These are phyloP conservation scores for Galaxias olidus DNA, from an alignment of 2,797 vertebrate genomes.

Conservation along the genomic window DNA sequence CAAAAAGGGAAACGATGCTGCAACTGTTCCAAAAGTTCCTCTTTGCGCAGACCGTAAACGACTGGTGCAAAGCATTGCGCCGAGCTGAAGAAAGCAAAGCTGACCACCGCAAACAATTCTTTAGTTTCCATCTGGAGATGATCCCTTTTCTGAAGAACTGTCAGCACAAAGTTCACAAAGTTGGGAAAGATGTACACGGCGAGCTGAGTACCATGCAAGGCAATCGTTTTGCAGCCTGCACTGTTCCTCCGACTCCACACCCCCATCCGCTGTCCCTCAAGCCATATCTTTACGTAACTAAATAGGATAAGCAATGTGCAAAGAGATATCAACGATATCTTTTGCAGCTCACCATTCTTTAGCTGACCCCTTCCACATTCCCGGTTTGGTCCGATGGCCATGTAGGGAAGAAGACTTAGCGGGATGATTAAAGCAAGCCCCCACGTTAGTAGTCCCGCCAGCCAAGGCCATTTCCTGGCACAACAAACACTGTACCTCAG, in stretches of 20 bases:
- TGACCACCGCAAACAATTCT: slow-evolving; percentile 63
- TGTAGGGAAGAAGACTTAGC: slow-evolving; percentile 42
- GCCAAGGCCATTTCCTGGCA: slow-evolving; percentile 64
- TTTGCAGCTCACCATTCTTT: slow-evolving; percentile 52
- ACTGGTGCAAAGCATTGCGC: slow-evolving; percentile 78
- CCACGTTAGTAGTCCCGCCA: slow-evolving; percentile 70
- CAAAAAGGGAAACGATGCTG: slow-evolving; percentile 64
- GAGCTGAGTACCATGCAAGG: slow-evolving; percentile 72
- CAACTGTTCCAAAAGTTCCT: slow-evolving; percentile 74
- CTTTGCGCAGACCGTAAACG: slow-evolving; percentile 78
- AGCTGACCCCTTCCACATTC: slow-evolving; percentile 54
- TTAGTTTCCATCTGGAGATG: slow-evolving; percentile 41
- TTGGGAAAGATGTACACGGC: slow-evolving; percentile 76
- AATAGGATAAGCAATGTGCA: slow-evolving; percentile 72
- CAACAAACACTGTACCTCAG: slow-evolving; percentile 63
- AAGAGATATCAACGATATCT: slow-evolving; percentile 63
- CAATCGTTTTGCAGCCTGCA: slow-evolving; percentile 71
- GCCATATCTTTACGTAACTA: slow-evolving; percentile 72
- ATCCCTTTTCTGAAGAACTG: accelerated
- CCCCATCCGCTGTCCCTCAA: slow-evolving; percentile 69
- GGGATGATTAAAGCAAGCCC: slow-evolving; percentile 65
- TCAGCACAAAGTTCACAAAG: slow-evolving; percentile 69
- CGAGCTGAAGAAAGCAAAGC: slow-evolving; percentile 76
- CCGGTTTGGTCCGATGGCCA: accelerated
- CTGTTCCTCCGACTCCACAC: slow-evolving; percentile 72